Base-by-base conservation (phyloP, 2,113 vertebrate species). In the Scortum barcoo region DNA sequence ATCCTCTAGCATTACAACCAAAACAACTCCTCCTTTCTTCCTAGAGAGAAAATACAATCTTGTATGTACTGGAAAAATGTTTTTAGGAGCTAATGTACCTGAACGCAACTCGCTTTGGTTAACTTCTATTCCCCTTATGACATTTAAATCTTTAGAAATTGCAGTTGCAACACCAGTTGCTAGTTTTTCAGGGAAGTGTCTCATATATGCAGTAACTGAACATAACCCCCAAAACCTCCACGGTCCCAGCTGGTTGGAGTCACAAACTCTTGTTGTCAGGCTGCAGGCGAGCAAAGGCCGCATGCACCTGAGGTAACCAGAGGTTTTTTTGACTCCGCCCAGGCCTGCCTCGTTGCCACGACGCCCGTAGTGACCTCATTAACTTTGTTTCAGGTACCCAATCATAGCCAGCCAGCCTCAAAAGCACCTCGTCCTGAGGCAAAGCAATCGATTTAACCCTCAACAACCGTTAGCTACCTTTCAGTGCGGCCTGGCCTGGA, bases 391-490 rank as follows among this genome's bases (percentile, higher is more conserved):
- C 93, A 95, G 94, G 94, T 95, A 93, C 88, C 92, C 93, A 88
- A 82, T 77, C 87, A 91, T 82, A 94, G 92, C 93, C 91, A 94
- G 92, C 91, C 92, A 85, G 84, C 92, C 93, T 94, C 92, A 42
- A 79, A 76, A 84, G 88, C 75, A 77, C 91, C 88, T 86, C 87
- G 80, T 82, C 65, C 77, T 33, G 86, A 88, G 89, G 86, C 83
- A 3, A 84, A 87, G 84, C 86, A 89, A 86, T 92, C 79, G n/a
- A 85, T 85, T 85, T 84, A 86, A 92, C 90, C 74, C 88, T 90
- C 78, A 65, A 89, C 93, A 94, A 95, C 93, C 91, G 88, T 82
- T 88, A 91, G 93, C 93, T 95, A 95, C 93, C 93, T 94, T 90
- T 87, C 83, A 73, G 74, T 61, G 81, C 61, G 72, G 89, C 84